Base-by-base conservation (phyloP, 2,888 invertebrate genomes). In the Girardia tigrina region DNA sequence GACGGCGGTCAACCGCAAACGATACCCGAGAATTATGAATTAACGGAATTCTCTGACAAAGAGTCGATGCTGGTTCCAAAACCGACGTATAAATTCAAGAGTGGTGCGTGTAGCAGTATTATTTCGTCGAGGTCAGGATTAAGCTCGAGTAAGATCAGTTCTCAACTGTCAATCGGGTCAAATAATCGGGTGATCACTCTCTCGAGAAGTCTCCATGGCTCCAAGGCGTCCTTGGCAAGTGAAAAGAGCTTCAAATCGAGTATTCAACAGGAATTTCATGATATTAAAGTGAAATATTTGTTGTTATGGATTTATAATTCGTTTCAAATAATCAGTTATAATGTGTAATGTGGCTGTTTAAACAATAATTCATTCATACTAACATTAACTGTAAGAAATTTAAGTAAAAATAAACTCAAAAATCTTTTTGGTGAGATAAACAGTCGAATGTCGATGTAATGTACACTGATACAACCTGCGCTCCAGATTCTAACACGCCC, bases 191-290 rank as follows among this genome's bases (percentile, higher is more conserved):
- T 23, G n/a, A 4, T 56, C 23, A 20, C 56, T 56, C 20, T 23
- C 4, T 75, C 75, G 8, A 26, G 75, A 26, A 75, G 75, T 75
- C 42, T 75, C 20, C 28, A 75, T 6, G 75, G 75, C 2, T 75
- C 75, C 14, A 75, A 75, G 16, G 75, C 75, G 23, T 75, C 75
- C 16, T 26, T 75, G 20, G 75, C 70, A 4, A 75, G 73, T 29
- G 26, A n/a, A 1, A 71, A 26, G 28, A 75, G 75, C 28, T 20
- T 27, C 1, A 75, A 75, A 73, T 29, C 73, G 0, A 28, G 73
- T 26, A 75, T 75, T 75, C 73, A 72, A 28, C 75, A 75, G 27
- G 75, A 71, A 28, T 71, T 28, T 23, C 71, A 71, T 29, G 71
- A 71, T 23, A 71, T 27, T 6, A 71, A 71, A n/a, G 71, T 71